Evolutionary conservation across 2,797 vertebrate genomes (phyloP).

Genomic region (Siniperca undulata): DNA sequence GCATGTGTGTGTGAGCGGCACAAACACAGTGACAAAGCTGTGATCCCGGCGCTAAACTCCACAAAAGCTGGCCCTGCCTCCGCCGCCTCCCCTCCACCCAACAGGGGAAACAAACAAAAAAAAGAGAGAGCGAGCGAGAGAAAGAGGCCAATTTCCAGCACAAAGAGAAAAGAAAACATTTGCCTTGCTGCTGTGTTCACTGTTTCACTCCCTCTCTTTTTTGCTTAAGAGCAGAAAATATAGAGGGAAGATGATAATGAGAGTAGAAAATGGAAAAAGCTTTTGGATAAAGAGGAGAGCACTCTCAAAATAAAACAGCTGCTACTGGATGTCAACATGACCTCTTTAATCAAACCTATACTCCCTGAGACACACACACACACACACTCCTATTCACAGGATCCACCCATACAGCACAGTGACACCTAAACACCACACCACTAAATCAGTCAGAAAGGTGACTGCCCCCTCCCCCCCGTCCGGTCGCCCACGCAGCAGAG

Average conservation of each 20-base stretch:
- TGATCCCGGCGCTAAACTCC: slow-evolving; percentile 69
- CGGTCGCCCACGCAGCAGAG: slow-evolving; percentile 28
- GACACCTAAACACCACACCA: slow-evolving; percentile 52
- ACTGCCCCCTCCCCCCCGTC: neutral
- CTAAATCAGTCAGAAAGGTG: slow-evolving; percentile 45
- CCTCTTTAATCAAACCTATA: slow-evolving; percentile 41
- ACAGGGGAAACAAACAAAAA: slow-evolving; percentile 41
- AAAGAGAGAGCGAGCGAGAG: slow-evolving; percentile 18
- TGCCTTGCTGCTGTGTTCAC: slow-evolving; percentile 49
- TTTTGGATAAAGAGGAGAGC: slow-evolving; percentile 25
- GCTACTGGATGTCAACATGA: slow-evolving; percentile 67
- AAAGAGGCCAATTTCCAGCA: slow-evolving; percentile 70
- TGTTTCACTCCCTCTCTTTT: slow-evolving; percentile 30
- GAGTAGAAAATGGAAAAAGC: slow-evolving; percentile 56
- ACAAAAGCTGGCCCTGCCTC: slow-evolving; percentile 72
- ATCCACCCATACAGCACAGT: slow-evolving; percentile 37
- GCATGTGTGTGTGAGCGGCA: slow-evolving; percentile 49
- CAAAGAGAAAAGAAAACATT: slow-evolving; percentile 75
- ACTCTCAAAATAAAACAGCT: slow-evolving; percentile 55
- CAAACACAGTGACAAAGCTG: slow-evolving; percentile 72
- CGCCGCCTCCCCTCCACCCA: slow-evolving; percentile 40
- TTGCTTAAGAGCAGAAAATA: slow-evolving; percentile 52
- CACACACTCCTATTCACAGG: slow-evolving; percentile 8
- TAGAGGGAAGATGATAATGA: slow-evolving; percentile 53
- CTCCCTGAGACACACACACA: slow-evolving; percentile 33